Conservation (phyloP, 2,888 invertebrate species). For the Spodoptera exigua region DNA sequence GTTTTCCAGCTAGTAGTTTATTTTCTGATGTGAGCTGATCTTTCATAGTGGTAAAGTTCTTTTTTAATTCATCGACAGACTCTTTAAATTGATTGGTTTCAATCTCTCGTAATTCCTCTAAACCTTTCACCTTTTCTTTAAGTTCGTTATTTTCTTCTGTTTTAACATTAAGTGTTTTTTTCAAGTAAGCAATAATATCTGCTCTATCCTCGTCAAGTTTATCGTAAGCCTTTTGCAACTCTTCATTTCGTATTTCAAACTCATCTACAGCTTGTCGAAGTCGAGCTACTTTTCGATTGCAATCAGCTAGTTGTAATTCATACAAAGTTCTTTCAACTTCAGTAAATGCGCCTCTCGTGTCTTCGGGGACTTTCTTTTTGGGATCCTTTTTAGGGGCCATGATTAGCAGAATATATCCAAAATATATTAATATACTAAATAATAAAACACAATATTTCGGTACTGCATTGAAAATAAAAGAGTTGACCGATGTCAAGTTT, state of each 20-base stretch:
- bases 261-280: slow-evolving; percentile 90
- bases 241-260: slow-evolving; percentile 92
- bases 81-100: slow-evolving; percentile 91
- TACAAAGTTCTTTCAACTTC: slow-evolving; percentile 95
- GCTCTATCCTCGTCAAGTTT: slow-evolving; percentile 94
- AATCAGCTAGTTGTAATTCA: slow-evolving; percentile 94
- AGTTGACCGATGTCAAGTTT: slow-evolving; percentile 2
- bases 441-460: slow-evolving; percentile 15
- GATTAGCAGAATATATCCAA: slow-evolving; percentile 34
- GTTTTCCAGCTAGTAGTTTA: slow-evolving; percentile 94
- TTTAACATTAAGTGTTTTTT: slow-evolving; percentile 92
- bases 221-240: slow-evolving; percentile 89
- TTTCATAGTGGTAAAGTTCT: slow-evolving; percentile 93
- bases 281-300: slow-evolving; percentile 94
- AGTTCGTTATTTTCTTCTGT: slow-evolving; percentile 90
- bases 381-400: slow-evolving; percentile 82
- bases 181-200: slow-evolving; percentile 95
- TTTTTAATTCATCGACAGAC: slow-evolving; percentile 91
- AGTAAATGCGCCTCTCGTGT: slow-evolving; percentile 77
- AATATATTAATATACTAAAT: slow-evolving; percentile 10
- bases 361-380: slow-evolving; percentile 75
- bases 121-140: slow-evolving; percentile 92
- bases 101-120: slow-evolving; percentile 91
- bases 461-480: slow-evolving; percentile 18
- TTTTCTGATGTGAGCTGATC: slow-evolving; percentile 96